Evolutionary conservation across 2,888 invertebrate genomes (phyloP), one percentile per base, ranked within the genome.

Genomic region (Arrhopalites spinosus): DNA sequence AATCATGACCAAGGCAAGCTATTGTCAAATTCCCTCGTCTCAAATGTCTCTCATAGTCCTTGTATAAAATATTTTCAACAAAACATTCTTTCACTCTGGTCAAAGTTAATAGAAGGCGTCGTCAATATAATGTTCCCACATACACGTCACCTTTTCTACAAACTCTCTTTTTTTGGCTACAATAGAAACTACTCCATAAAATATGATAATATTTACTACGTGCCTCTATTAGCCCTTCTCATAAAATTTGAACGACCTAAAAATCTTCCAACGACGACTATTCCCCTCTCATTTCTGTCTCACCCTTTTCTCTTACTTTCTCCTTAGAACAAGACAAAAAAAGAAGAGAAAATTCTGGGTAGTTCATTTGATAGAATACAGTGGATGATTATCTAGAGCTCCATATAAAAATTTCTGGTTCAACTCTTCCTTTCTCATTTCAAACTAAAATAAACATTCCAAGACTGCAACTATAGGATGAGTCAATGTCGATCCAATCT

Each of bases 191-290:
- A 11, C 36, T 36, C 3, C 36, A 36, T 36, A 36, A 36, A 36
- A 36, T 36, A 36, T 36, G 36, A 36, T 36, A 36, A 36, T 36
- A 36, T 36, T 36, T 36, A n/a, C n/a, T n/a, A 23, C n/a, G 56
- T 56, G n/a, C 56, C n/a, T 20, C n/a, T 23, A 56, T 20, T n/a
- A 56, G 23, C 3, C 17, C 3, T 56, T 56, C 20, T 23, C 56
- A 56, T n/a, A 23, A n/a, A 56, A 56, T 56, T 15, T n/a, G 56
- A 8, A 23, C 56, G 23, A 56, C 56, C n/a, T 56, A 2, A 67
- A 67, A 67, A 67, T 67, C 30, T 67, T 67, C 30, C n/a, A 36
- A 64, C n/a, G 36, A 36, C 36, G 36, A 36, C 36, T 11, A 3
- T 36, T 11, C 3, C 36, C 3, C 36, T 7, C 36, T 7, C 36